Base-by-base conservation (phyloP, 2,888 invertebrate genomes). In the Aspidiotus rigidus region DNA sequence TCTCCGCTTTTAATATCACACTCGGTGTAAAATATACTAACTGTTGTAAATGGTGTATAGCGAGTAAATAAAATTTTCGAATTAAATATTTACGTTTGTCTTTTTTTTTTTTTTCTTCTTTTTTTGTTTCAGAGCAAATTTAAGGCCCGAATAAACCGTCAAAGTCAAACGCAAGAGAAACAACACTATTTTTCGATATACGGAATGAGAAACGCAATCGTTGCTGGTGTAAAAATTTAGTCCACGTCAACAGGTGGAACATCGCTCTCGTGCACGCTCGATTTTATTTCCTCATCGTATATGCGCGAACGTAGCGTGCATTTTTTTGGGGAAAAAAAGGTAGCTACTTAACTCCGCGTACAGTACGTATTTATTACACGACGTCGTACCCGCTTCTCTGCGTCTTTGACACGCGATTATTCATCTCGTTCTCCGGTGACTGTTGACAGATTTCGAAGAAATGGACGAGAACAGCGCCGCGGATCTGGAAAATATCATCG, bases 401-500 rank as follows among this genome's bases (percentile, higher is more conserved):
- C 28, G 28, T 28, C 28, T 28, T 28, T 28, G 28, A 28, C 28
- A 49, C 49, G 49, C 49, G n/a, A 49, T 49, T 13, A 49, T 49
- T n/a, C 49, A 49, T 49, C 49, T 6, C n/a, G 49, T 49, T 49
- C n/a, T 49, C 6, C n/a, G 49, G 10, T 49, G 49, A n/a, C 6
- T 57, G 57, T 57, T 57, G n/a, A 15, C 57, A 57, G 57, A 15
- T 62, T 59, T n/a, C 3, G 56, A 15, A 55, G 2, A 62, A 13
- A 66, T 66, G 66, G 66, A 66, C 17, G 66, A 66, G 7, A 66
- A 66, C 28, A 28, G 44, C 42, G 15, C 40, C 42, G 44, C 44
- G 11, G 66, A 66, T 49, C 59, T 66, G 15, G 66, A 66, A 59
- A 59, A 66, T 39, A 66, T 66, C 49, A 17, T 66, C 10, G 59